Percentiles rank a stretch among this genome's conserved stretches.
These are phyloP conservation scores for Phenganax stokvisi DNA, from an alignment of 92 coral and sea anemone genomes.

Conservation along the genomic window DNA sequence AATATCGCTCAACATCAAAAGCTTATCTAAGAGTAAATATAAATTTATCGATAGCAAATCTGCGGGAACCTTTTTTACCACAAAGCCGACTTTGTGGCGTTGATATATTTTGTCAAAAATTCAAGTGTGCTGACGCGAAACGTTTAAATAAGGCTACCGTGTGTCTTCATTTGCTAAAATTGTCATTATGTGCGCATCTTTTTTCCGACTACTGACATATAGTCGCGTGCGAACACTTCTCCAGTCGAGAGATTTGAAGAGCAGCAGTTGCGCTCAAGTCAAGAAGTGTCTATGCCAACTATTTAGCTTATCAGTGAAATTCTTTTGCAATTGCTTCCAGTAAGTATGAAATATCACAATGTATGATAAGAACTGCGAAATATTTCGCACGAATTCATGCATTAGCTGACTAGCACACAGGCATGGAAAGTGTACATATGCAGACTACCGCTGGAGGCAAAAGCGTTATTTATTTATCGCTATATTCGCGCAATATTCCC, in stretches of 20 bases:
- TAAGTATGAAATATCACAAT: background rate
- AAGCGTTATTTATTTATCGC: background rate
- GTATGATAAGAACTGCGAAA: background rate
- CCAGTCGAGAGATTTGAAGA: background rate
- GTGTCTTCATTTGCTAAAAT: constrained; percentile 1
- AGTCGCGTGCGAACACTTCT: background rate
- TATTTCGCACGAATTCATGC: background rate
- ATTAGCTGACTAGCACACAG: too few species aligned
- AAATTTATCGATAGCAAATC: constrained; percentile 8
- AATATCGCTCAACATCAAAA: constrained; percentile 3
- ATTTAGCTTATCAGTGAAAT: background rate
- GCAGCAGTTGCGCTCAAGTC: background rate
- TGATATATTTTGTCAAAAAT: constrained; percentile 19
- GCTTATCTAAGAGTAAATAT: constrained; percentile 10
- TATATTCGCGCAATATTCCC: background rate
- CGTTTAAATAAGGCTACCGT: background rate
- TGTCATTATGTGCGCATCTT: background rate
- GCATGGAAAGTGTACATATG: too few species aligned
- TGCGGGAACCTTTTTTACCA: background rate
- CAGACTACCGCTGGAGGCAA: too few species aligned
- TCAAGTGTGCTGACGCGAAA: constrained; percentile 1
- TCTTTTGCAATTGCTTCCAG: background rate
- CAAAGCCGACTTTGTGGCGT: constrained; percentile 12
- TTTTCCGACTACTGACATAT: background rate
- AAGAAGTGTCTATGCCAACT: background rate